phyloP scores from a whole-genome alignment of 2,888 invertebrate genomes.

The Eubasilissa splendida region DNA sequence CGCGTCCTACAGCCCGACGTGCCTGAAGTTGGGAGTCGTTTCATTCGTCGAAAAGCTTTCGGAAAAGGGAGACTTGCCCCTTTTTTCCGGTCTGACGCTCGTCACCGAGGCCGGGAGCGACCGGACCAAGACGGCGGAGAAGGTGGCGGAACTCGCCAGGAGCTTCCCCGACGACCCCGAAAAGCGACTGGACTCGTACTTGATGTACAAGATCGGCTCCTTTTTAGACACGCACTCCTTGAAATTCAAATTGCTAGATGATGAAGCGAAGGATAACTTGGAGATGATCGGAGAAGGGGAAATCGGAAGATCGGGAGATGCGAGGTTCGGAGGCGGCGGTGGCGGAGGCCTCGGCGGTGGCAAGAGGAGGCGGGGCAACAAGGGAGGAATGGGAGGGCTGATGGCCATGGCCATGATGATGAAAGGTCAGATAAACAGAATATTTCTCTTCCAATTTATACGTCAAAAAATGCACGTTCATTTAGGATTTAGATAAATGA shows the following conservation, averaged over 20 bases:
- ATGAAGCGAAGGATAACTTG: constrained; percentile 74
- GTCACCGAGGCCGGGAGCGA: constrained; percentile 75
- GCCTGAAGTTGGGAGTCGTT: constrained; percentile 84
- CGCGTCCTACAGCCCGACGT: constrained; percentile 76
- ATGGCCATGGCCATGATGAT: constrained; percentile 76
- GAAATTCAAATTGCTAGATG: constrained; percentile 80
- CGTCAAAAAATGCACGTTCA: neutral
- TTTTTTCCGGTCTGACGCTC: constrained; percentile 83
- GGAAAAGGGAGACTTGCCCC: constrained; percentile 78
- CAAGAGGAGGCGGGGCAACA: constrained; percentile 61
- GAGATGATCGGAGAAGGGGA: constrained; percentile 68
- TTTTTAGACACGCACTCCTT: constrained; percentile 83
- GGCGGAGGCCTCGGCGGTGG: constrained; percentile 66
- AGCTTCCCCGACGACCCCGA: constrained; percentile 86
- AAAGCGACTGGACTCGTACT: constrained; percentile 81
- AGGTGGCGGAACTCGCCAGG: constrained; percentile 80
- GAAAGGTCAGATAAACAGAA: constrained; percentile 70
- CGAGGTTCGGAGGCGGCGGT: constrained; percentile 67
- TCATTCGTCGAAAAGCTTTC: constrained; percentile 83
- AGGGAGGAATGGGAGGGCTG: constrained; percentile 68
- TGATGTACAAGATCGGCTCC: constrained; percentile 79
- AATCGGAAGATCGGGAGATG: constrained; percentile 72
- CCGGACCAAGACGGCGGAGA: constrained; percentile 72
- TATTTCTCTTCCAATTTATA: neutral
- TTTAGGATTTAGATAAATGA: no score